Evolutionary conservation across 2,888 invertebrate species (phyloP).

Genomic region (Morpho deidamia): DNA sequence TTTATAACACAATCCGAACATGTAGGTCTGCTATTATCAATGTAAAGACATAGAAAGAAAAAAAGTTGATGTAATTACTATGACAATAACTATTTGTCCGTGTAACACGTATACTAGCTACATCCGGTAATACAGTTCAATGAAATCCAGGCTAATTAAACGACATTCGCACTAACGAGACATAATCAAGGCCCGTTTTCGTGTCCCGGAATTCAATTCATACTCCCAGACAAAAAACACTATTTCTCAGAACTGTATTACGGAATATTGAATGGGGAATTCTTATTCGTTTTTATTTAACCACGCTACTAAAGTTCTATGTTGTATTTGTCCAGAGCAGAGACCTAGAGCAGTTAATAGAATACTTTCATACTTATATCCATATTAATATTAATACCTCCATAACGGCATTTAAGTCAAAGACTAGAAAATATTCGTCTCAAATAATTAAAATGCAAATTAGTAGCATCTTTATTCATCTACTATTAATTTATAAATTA

Average conservation of each 20-base stretch:
- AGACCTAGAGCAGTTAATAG: no score
- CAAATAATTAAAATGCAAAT: no score
- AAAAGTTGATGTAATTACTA: neutral
- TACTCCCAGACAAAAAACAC: slow-evolving; percentile 9
- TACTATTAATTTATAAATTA: no score
- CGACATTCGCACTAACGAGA: slow-evolving; percentile 14
- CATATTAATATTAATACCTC: no score
- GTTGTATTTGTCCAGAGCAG: neutral
- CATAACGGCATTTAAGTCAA: no score
- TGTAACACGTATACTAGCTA: slow-evolving; percentile 1
- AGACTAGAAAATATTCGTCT: no score
- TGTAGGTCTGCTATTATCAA: no score
- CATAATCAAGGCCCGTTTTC: slow-evolving; percentile 8
- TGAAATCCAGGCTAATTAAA: slow-evolving; percentile 10
- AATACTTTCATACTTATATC: no score
- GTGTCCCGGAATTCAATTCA: slow-evolving; percentile 13
- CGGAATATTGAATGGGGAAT: slow-evolving; percentile 6
- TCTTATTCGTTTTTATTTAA: slow-evolving; percentile 4
- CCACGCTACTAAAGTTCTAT: neutral
- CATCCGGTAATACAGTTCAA: slow-evolving; percentile 12
- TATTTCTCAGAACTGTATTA: slow-evolving; percentile 8
- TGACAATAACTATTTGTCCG: slow-evolving; percentile 1
- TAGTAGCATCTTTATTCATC: no score
- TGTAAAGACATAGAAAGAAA: neutral
- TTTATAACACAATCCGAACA: no score